Evolutionary conservation across 2,113 vertebrate genomes (phyloP).

Genomic region (Thunnus thynnus): DNA sequence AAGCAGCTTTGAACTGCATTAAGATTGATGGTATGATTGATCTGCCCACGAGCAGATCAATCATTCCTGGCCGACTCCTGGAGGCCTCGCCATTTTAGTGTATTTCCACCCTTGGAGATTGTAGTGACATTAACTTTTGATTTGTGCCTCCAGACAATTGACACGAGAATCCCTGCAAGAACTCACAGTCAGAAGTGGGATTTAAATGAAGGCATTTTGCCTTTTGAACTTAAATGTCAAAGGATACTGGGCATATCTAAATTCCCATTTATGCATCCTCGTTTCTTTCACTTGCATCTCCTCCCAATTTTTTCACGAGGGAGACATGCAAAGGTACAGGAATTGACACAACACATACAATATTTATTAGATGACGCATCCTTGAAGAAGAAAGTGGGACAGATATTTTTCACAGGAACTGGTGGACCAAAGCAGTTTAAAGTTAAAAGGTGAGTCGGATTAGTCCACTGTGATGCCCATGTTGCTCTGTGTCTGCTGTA

Average conservation of each 20-base stretch:
- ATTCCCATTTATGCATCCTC: neutral
- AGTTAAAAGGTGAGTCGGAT: too few species aligned
- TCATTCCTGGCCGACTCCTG: constrained; percentile 22
- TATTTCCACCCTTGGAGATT: constrained; percentile 42
- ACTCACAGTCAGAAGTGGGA: constrained; percentile 1
- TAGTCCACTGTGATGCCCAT: too few species aligned
- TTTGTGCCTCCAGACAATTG: constrained; percentile 44
- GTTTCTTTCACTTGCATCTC: neutral
- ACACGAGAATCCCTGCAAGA: constrained; percentile 21
- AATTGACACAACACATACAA: neutral
- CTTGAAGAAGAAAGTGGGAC: neutral
- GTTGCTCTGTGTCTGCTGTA: neutral
- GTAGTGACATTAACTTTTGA: constrained; percentile 58
- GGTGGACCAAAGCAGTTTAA: too few species aligned
- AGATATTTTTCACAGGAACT: too few species aligned
- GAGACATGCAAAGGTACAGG: neutral
- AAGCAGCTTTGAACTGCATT: constrained; percentile 9
- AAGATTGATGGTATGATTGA: constrained; percentile 39
- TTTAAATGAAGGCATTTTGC: constrained; percentile 20
- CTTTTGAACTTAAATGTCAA: constrained; percentile 54
- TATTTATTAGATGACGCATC: neutral
- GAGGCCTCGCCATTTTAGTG: constrained; percentile 15
- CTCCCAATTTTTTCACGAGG: neutral
- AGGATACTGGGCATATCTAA: constrained; percentile 17
- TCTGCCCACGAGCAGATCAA: neutral